Conservation (phyloP, 1,140 invertebrate species). For the Portunus trituberculatus region DNA sequence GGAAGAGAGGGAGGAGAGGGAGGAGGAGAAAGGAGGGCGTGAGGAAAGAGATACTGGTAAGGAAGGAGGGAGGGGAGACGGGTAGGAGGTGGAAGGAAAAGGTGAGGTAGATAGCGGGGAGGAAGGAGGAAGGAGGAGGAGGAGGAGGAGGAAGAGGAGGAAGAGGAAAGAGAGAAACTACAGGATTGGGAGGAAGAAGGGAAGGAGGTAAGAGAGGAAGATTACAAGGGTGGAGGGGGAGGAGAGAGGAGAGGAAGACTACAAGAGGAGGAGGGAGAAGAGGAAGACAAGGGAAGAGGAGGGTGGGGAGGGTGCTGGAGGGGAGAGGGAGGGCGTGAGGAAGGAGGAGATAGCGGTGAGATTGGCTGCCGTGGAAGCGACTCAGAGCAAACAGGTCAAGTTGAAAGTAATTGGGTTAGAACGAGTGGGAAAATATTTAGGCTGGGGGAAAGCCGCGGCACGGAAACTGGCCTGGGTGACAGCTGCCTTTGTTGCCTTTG, state of each 20-base stretch:
- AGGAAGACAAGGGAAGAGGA: background rate
- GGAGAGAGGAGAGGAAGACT: background rate
- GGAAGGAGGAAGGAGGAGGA: background rate
- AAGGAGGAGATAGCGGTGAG: slow-evolving; percentile 34
- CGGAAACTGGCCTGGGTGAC: slow-evolving; percentile 30
- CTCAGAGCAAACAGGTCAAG: slow-evolving; percentile 71
- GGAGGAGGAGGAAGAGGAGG: background rate
- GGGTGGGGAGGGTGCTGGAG: background rate
- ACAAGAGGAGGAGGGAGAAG: background rate
- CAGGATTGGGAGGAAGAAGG: background rate
- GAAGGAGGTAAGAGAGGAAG: background rate
- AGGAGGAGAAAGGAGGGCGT: slow-evolving; percentile 8
- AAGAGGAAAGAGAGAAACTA: background rate
- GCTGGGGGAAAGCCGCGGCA: slow-evolving; percentile 44
- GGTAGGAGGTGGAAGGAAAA: background rate
- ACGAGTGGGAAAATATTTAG: slow-evolving; percentile 68
- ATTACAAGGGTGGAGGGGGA: background rate
- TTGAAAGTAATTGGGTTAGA: slow-evolving; percentile 67
- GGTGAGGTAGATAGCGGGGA: background rate
- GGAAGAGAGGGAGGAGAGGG: background rate
- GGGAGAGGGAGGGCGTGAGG: background rate
- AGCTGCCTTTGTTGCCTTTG: slow-evolving; percentile 25
- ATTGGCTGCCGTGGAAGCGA: slow-evolving; percentile 65
- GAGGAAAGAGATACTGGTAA: background rate
- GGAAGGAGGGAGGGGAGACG: background rate